These are phyloP conservation scores for Acronicta leporina DNA, from an alignment of 2,888 invertebrate species.

Conservation along the genomic window DNA sequence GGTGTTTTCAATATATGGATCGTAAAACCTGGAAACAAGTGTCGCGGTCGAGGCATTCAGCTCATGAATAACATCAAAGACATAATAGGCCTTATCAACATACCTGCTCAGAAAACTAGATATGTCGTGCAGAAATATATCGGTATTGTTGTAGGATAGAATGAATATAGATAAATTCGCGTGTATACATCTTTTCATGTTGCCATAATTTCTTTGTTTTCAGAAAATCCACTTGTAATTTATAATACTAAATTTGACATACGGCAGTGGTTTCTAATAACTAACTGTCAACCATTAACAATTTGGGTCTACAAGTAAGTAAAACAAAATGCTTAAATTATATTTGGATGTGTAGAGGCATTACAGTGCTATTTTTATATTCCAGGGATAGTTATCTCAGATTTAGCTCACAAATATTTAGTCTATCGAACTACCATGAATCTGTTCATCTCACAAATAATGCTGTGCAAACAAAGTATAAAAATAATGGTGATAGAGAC, in stretches of 20 bases:
- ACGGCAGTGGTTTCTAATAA: slow-evolving; percentile 98
- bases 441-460: slow-evolving; percentile 98
- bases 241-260: slow-evolving; percentile 98
- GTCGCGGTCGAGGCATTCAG: slow-evolving; percentile 96
- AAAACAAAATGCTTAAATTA: slow-evolving; percentile 2
- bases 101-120: slow-evolving; percentile 91
- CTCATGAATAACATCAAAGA: slow-evolving; percentile 96
- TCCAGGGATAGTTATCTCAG: slow-evolving; percentile 96
- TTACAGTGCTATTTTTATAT: slow-evolving; percentile 28
- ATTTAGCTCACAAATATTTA: slow-evolving; percentile 97
- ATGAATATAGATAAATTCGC: slow-evolving; percentile 6
- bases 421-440: slow-evolving; percentile 96
- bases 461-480: slow-evolving; percentile 97
- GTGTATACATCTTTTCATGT: slow-evolving; percentile 3
- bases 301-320: slow-evolving; percentile 97
- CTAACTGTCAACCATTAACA: slow-evolving; percentile 96
- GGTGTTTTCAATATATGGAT: slow-evolving; percentile 98
- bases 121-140: slow-evolving; percentile 99
- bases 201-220: slow-evolving; percentile 59
- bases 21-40: slow-evolving; percentile 97
- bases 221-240: slow-evolving; percentile 96
- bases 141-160: slow-evolving; percentile 84
- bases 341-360: not conserved
- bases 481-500: slow-evolving; percentile 91
- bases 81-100: slow-evolving; percentile 93